These are phyloP conservation scores for Ectemnius continuus DNA, from an alignment of 2,888 invertebrate genomes.

Conservation along the genomic window DNA sequence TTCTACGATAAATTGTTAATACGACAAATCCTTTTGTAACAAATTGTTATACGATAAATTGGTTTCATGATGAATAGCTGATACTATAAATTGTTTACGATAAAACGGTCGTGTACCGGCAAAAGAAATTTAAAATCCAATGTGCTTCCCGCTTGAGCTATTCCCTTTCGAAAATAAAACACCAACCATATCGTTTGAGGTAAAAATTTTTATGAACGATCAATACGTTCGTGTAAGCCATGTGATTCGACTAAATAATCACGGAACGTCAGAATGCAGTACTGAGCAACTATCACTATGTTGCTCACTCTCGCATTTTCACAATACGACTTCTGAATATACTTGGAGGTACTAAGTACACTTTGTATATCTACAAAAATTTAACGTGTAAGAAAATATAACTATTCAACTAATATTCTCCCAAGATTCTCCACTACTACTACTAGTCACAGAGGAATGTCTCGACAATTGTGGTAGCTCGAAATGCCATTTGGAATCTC, in stretches of 20 bases:
- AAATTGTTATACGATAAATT: too few species aligned
- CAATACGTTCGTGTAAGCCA: too few species aligned
- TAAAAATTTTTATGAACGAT: background rate
- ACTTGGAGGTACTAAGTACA: conserved; percentile 21
- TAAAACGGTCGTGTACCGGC: too few species aligned
- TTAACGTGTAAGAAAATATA: conserved; percentile 9
- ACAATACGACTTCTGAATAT: background rate
- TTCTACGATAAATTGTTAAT: too few species aligned
- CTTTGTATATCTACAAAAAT: conserved; percentile 3
- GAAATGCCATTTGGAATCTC: conserved; percentile 79
- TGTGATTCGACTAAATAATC: background rate
- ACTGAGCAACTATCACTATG: conserved; percentile 8
- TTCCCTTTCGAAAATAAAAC: background rate
- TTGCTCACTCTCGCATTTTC: background rate
- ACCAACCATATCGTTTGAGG: conserved; percentile 3
- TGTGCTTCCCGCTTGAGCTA: too few species aligned
- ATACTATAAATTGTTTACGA: too few species aligned
- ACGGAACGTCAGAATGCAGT: background rate
- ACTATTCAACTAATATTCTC: conserved; percentile 51
- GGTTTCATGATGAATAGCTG: too few species aligned
- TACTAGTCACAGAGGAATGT: conserved; percentile 70
- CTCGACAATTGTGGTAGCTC: conserved; percentile 77
- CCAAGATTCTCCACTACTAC: conserved; percentile 63
- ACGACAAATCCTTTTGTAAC: too few species aligned
- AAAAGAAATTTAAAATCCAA: too few species aligned